Conservation (phyloP, 2,888 invertebrate genomes). For the Rhabditophanes sp. region DNA sequence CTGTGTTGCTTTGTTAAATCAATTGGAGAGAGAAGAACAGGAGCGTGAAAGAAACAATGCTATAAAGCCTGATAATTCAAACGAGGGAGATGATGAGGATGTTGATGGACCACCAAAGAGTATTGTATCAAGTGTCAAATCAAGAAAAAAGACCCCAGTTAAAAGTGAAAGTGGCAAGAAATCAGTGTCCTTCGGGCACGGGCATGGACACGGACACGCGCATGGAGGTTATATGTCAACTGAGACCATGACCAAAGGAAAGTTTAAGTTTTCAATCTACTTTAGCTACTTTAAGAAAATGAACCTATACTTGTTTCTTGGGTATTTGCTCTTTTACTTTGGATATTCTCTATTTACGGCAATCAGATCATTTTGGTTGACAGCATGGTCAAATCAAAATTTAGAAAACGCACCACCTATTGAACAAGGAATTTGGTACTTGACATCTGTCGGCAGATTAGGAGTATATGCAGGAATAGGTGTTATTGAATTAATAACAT, state of each 20-base stretch:
- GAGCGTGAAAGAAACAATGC: too few species aligned
- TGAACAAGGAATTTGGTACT: neutral
- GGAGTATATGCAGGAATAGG: constrained; percentile 47
- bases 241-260: too few species aligned
- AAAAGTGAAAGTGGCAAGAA: too few species aligned
- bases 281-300: constrained; percentile 70
- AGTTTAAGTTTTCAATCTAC: constrained; percentile 53
- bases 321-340: constrained; percentile 64
- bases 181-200: too few species aligned
- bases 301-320: constrained; percentile 52
- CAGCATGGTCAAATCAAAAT: constrained; percentile 15
- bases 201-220: too few species aligned
- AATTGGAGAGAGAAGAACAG: too few species aligned
- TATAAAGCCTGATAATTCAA: too few species aligned
- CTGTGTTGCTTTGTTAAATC: constrained; percentile 1
- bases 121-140: neutral
- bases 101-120: constrained; percentile 4
- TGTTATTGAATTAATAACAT: constrained; percentile 20
- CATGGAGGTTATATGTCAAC: too few species aligned
- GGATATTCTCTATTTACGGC: constrained; percentile 11
- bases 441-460: constrained; percentile 34
- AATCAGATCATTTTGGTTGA: constrained; percentile 20
- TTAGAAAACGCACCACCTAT: constrained; percentile 2
- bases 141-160: constrained; percentile 7
- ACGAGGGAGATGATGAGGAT: too few species aligned